Percentiles rank a stretch among this genome's conserved stretches.
phyloP scores from a whole-genome alignment of 2,797 vertebrate species.

The Loris lydekkerianus region DNA sequence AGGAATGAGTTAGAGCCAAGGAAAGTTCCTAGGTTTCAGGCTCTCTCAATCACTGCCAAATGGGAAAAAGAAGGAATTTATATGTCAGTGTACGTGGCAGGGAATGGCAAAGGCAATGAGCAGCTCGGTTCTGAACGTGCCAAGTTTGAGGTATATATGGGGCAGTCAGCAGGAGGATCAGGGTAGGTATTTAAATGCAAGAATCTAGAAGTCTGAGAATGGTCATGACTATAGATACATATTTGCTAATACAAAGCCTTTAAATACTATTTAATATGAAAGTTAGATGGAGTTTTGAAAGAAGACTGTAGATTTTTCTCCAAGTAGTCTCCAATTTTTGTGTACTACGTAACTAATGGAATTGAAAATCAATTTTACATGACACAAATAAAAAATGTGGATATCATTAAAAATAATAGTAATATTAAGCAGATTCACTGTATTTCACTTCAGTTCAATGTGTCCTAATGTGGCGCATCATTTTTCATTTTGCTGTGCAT shows the following conservation, averaged over 20 bases:
- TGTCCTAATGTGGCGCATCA: background rate
- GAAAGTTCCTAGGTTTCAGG: background rate
- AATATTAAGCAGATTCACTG: background rate
- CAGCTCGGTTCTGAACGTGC: background rate
- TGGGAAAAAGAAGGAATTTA: background rate
- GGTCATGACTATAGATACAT: background rate
- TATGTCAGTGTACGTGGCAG: background rate
- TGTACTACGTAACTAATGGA: background rate
- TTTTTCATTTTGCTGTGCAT: slow-evolving; percentile 23
- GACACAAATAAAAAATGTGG: background rate
- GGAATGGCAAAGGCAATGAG: background rate
- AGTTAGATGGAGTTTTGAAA: slow-evolving; percentile 29
- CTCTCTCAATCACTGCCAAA: background rate
- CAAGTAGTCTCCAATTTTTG: background rate
- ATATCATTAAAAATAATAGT: background rate
- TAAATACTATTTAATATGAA: background rate
- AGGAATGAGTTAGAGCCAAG: background rate
- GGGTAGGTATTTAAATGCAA: background rate
- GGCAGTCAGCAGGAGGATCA: background rate
- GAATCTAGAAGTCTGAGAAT: slow-evolving; percentile 9
- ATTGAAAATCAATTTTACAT: background rate
- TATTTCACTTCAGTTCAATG: background rate
- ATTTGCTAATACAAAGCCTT: slow-evolving; percentile 4
- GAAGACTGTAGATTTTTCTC: background rate
- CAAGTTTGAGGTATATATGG: background rate